Evolutionary conservation across 2,113 vertebrate species (phyloP).

Genomic region (Epinephelus lanceolatus): DNA sequence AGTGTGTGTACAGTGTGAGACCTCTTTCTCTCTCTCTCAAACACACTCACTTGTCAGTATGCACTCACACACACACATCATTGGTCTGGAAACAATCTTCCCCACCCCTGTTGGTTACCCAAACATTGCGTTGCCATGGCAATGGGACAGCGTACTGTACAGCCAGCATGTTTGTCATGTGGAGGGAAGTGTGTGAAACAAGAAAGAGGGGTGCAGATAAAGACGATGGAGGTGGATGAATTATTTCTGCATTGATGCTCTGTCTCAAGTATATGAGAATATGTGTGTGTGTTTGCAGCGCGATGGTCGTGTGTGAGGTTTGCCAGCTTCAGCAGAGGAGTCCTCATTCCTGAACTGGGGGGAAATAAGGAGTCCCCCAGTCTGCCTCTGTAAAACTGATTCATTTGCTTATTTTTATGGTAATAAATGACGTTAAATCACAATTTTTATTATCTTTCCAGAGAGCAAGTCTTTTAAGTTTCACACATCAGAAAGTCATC

Average conservation of each 20-base stretch:
- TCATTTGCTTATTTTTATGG: slow-evolving; percentile 18
- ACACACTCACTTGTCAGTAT: slow-evolving; percentile 21
- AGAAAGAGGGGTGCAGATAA: neutral
- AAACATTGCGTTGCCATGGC: slow-evolving; percentile 72
- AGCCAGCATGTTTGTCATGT: slow-evolving; percentile 54
- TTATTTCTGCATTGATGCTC: slow-evolving; percentile 7
- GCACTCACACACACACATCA: slow-evolving; percentile 17
- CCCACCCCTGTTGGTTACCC: slow-evolving; percentile 69
- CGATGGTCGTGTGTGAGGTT: slow-evolving; percentile 43
- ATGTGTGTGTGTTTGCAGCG: slow-evolving; percentile 31
- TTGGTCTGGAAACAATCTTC: slow-evolving; percentile 79
- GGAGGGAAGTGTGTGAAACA: neutral
- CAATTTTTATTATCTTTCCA: neutral
- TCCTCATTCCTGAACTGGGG: slow-evolving; percentile 30
- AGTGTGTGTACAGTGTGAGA: slow-evolving; percentile 18
- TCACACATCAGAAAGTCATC: neutral
- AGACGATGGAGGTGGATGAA: slow-evolving; percentile 24
- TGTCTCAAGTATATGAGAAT: neutral
- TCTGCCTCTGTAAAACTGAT: slow-evolving; percentile 2
- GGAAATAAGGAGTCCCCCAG: neutral
- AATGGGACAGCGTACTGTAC: slow-evolving; percentile 38
- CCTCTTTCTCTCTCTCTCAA: slow-evolving; percentile 5
- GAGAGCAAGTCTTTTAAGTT: neutral
- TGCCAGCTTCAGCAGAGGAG: slow-evolving; percentile 55
- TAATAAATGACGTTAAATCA: neutral